Evolutionary conservation across 2,797 vertebrate genomes (phyloP).

Genomic region (Sarcoramphus papa): DNA sequence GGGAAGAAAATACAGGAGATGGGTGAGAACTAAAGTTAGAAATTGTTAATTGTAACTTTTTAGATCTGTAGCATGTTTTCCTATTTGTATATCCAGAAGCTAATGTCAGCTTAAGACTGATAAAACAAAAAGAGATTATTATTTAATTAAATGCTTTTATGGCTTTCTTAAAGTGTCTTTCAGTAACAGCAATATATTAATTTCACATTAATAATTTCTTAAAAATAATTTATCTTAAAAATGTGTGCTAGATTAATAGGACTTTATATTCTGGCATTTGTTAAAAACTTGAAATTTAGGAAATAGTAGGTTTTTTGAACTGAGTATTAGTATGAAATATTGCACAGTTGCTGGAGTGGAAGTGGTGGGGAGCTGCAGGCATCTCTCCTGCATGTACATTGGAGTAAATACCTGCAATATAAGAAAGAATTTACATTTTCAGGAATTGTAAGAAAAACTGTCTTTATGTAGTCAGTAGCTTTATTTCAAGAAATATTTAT

Average conservation of each 20-base stretch:
- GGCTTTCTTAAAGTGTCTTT: background rate
- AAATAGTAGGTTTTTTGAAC: background rate
- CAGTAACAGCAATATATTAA: background rate
- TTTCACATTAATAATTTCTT: background rate
- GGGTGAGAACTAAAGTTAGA: constrained; percentile 30
- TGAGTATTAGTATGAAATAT: background rate
- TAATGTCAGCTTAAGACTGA: background rate
- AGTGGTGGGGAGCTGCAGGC: background rate
- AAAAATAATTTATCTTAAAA: background rate
- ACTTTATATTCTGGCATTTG: background rate
- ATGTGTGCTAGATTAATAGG: background rate
- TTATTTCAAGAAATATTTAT: background rate
- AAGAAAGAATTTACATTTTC: background rate
- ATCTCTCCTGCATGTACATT: background rate
- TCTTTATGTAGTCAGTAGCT: background rate
- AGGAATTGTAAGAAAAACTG: background rate
- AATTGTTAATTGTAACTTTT: background rate
- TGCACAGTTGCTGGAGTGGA: background rate
- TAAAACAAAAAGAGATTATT: background rate
- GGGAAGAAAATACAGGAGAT: constrained; percentile 43
- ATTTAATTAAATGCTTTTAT: background rate
- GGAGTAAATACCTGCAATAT: background rate
- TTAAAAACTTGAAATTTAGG: background rate
- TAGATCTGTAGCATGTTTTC: background rate
- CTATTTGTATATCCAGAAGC: background rate